Conservation (phyloP, 1,140 invertebrate genomes). For the Rhagoletis zephyria region DNA sequence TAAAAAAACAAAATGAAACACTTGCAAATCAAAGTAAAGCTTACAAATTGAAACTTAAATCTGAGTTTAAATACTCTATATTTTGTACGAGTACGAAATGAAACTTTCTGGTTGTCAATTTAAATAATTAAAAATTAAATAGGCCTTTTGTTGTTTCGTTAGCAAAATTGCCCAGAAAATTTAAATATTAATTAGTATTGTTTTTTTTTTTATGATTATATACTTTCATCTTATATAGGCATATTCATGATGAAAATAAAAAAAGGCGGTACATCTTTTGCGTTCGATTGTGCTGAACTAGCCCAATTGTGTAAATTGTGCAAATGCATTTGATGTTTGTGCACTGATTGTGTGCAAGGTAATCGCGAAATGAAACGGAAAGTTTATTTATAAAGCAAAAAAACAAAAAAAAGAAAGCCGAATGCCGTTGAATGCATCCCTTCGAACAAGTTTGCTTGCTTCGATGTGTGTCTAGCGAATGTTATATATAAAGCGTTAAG, state of each 20-base stretch:
- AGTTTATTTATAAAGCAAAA: background rate
- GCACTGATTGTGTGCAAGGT: conserved; percentile 24
- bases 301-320: conserved; percentile 33
- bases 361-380: conserved; percentile 37
- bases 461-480: conserved; percentile 1
- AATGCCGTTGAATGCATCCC: background rate
- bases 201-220: conserved; percentile 52
- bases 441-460: conserved; percentile 9
- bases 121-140: conserved; percentile 19
- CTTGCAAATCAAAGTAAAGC: conserved; percentile 17
- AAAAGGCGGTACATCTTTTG: conserved; percentile 33
- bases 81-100: background rate
- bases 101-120: background rate
- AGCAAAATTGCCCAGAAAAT: conserved; percentile 27
- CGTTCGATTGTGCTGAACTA: conserved; percentile 31
- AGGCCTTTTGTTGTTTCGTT: conserved; percentile 10
- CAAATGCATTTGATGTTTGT: conserved; percentile 35
- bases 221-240: conserved; percentile 55
- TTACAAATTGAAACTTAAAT: conserved; percentile 10
- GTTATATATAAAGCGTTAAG: background rate
- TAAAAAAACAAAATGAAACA: background rate
- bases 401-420: background rate
- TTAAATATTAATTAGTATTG: conserved; percentile 44
- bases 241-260: conserved; percentile 48
- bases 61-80: background rate